phyloP scores from a whole-genome alignment of 2,113 vertebrate species.

The Origma solitaria region DNA sequence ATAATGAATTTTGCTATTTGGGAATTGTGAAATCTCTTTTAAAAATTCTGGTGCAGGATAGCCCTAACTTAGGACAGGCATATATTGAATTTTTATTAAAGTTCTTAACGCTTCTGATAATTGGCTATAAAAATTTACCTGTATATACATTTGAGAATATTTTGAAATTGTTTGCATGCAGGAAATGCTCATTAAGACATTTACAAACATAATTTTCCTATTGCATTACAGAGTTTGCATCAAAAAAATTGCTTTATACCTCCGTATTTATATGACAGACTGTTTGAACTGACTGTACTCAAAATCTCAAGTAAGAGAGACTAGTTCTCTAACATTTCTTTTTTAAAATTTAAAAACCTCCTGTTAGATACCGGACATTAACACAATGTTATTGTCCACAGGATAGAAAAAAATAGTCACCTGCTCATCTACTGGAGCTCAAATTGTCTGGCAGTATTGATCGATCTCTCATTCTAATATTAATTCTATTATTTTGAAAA shows the following conservation, averaged over 20 bases:
- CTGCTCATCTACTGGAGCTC: neutral
- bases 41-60: neutral
- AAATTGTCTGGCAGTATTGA: neutral
- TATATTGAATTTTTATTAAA: neutral
- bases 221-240: neutral
- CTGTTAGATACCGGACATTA: neutral
- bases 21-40: neutral
- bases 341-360: neutral
- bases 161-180: neutral
- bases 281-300: neutral
- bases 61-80: neutral
- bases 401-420: neutral
- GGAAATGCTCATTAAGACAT: neutral
- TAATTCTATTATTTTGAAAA: neutral
- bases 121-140: neutral
- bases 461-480: neutral
- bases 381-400: neutral
- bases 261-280: neutral
- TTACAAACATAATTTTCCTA: neutral
- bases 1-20: neutral
- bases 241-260: neutral
- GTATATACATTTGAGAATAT: neutral
- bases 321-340: neutral
- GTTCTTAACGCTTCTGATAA: neutral
- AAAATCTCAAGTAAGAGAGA: neutral